Evolutionary conservation across 2,888 invertebrate species (phyloP), one percentile per base, ranked within the genome.

Genomic region (Drosophila flavopinicola): DNA sequence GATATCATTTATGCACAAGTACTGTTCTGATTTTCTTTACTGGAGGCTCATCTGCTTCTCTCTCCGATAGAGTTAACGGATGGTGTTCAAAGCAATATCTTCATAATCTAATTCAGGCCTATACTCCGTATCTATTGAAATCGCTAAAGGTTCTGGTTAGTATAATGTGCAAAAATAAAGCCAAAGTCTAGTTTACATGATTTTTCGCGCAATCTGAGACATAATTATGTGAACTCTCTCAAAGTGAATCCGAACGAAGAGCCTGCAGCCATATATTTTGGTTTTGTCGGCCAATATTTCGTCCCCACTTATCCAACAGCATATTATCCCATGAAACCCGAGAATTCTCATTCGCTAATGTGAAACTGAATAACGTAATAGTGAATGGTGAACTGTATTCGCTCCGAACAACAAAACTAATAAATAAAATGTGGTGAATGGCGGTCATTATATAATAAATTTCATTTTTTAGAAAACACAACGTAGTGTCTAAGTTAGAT

Each of bases 301-400:
- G 9, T n/a, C 1, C n/a, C n/a, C n/a, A n/a, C n/a, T n/a, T n/a
- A n/a, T n/a, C n/a, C n/a, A n/a, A n/a, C n/a, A n/a, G n/a, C n/a
- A n/a, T n/a, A n/a, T n/a, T n/a, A n/a, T n/a, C n/a, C n/a, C n/a
- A n/a, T n/a, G n/a, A n/a, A n/a, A n/a, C n/a, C n/a, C n/a, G n/a
- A n/a, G n/a, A n/a, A n/a, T n/a, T n/a, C n/a, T n/a, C n/a, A n/a
- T n/a, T n/a, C n/a, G n/a, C n/a, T n/a, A n/a, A n/a, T n/a, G n/a
- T n/a, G n/a, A 32, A 32, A 0, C 7, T 10, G 2, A 35, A 10
- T 2, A 5, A 2, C 1, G 2, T 5, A 0, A 3, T 10, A 5
- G 25, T 41, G 24, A 48, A 27, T 48, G n/a, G 17, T 4, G n/a
- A 20, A 37, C 1, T 11, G 4, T 9, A 48, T 48, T 37, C 25